Evolutionary conservation across 2,113 vertebrate species (phyloP), one percentile per base, ranked within the genome.

Genomic region (Otocyon megalotis): DNA sequence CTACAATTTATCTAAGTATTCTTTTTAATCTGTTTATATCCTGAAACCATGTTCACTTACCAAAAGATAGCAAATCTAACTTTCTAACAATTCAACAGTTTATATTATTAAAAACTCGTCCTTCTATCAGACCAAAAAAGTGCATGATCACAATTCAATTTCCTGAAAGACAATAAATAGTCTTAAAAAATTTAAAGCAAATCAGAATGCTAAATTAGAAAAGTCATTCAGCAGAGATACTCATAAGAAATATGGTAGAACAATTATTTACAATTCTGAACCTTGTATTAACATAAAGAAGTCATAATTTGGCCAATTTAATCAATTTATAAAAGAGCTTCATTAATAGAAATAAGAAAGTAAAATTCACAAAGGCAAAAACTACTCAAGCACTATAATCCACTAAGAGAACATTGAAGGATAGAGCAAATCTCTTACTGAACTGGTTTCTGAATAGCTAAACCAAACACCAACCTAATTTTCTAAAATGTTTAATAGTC

Each of bases 191-290:
- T 67, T 48, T 58, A 88, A 94, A 76, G 30, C 24, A n/a, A 92
- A 81, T 69, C n/a, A 89, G 79, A 96, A 72, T 24, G 37, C 24
- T 67, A 37, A 26, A 56, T 87, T 37, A n/a, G 76, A 94, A 92
- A 92, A 81, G 63, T 50, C 60, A 67, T 32, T 85, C 22, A 82
- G 71, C 8, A 82, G 4, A 88, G 11, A 65, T 28, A 48, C 35
- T 13, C 28, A 54, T 24, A 88, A 54, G n/a, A 79, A 94, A 96
- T 96, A 88, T 15, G 56, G 26, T 89, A 37, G 79, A 79, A 74
- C 15, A 50, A 43, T 94, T 67, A 63, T 88, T 95, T 96, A 91
- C 15, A 96, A 89, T 83, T 94, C 43, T 77, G 26, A 93, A 92
- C 14, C 80, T 48, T 79, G 50, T 9, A 54, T 22, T 93, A 92